Base-by-base conservation (phyloP, 2,113 vertebrate genomes). In the Laticauda laticaudata region DNA sequence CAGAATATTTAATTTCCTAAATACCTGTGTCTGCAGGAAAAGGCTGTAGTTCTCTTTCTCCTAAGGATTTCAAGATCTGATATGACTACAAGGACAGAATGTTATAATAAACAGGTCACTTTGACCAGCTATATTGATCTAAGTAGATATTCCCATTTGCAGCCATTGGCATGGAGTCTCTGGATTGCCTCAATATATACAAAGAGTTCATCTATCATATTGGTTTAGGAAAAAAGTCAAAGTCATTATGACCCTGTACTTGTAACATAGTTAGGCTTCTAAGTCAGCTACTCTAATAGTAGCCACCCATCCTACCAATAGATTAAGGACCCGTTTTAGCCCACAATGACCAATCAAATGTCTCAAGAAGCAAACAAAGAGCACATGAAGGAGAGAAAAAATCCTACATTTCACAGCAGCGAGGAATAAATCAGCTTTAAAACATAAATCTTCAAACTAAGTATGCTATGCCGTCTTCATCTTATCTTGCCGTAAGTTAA, bases 111-210 rank as follows among this genome's bases (percentile, higher is more conserved):
- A 93, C 75, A 15, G 69, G 88, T 93, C 88, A 90, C 75, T 89
- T 81, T 53, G 81, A 86, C 92, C 88, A 93, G 55, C 39, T 93
- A n/a, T 93, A 93, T 87, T 86, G 92, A 93, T 93, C 88, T 86
- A 51, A 56, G 88, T 86, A 90, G 88, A 86, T 59, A 93, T 86
- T 93, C 88, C 88, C 92, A 93, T 90, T 93, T 86, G 86, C 53
- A 87, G 88, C 75, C 61, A 90, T 86, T 90, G 92, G 92, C 92
- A 87, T 39, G 55, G 43, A 53, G 26, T 86, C 75, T 86, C 75
- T 86, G 1, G 53, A 59, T 90, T 93, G 92, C 92, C 53, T 45
- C 88, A 90, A 54, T 86, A 53, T 81, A 54, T 81, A 54, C 92
- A 90, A 90, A 93, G 88, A 89, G 56, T 81, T 86, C 88, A 90